Conservation (phyloP, 64 coral and sea anemone genomes). For the Cladopsammia gracilis region DNA sequence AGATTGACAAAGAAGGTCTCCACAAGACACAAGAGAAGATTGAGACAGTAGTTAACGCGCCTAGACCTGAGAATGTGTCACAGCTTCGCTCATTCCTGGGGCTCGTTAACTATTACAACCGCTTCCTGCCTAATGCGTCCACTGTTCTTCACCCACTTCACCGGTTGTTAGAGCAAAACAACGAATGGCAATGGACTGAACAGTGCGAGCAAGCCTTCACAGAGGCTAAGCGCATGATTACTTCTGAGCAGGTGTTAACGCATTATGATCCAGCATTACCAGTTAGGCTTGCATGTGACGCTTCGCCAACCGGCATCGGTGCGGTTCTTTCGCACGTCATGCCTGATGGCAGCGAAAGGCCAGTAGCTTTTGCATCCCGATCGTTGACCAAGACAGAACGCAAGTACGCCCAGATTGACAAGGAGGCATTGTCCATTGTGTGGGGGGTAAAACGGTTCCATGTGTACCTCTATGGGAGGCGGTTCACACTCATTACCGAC, state of each 20-base stretch:
- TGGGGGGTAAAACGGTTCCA: slow-evolving; percentile 29
- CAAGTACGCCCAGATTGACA: slow-evolving; percentile 38
- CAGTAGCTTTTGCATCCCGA: slow-evolving; percentile 40
- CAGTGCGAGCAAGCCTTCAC: slow-evolving; percentile 60
- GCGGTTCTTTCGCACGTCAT: slow-evolving; percentile 60
- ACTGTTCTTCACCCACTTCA: slow-evolving; percentile 54
- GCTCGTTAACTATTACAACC: slow-evolving; percentile 57
- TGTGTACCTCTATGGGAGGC: slow-evolving; percentile 34
- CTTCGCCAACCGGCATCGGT: slow-evolving; percentile 40
- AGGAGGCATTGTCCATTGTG: slow-evolving; percentile 12
- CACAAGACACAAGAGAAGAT: slow-evolving; percentile 64
- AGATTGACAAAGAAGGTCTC: slow-evolving; percentile 52
- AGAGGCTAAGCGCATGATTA: slow-evolving; percentile 57
- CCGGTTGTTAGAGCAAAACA: slow-evolving; percentile 35
- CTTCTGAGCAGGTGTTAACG: slow-evolving; percentile 54
- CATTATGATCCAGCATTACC: slow-evolving; percentile 50
- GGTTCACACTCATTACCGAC: slow-evolving; percentile 42
- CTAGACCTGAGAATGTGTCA: slow-evolving; percentile 37
- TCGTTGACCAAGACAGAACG: slow-evolving; percentile 47
- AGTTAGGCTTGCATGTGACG: slow-evolving; percentile 59
- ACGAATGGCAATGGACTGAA: slow-evolving; percentile 45
- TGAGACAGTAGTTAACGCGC: slow-evolving; percentile 42
- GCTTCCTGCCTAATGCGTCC: slow-evolving; percentile 52
- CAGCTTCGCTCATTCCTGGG: slow-evolving; percentile 61
- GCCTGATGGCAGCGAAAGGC: slow-evolving; percentile 52